Evolutionary conservation across 2,113 vertebrate genomes (phyloP).

Genomic region (Atractosteus spatula): DNA sequence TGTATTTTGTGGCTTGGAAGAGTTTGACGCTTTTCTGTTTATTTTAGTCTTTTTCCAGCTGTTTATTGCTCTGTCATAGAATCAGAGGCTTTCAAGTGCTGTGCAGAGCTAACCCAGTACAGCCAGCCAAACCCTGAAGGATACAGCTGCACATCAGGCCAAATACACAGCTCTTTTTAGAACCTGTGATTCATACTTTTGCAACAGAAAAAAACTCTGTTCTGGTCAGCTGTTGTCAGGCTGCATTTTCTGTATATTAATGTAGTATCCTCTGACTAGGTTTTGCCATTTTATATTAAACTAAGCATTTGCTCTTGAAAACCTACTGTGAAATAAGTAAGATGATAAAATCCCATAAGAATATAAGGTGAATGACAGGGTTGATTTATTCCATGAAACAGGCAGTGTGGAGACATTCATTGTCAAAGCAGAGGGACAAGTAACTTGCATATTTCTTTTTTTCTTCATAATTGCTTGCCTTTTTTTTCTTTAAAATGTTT

Average conservation of each 20-base stretch:
- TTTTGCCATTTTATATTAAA: too few species aligned
- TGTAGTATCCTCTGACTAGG: not conserved
- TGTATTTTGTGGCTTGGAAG: constrained; percentile 8
- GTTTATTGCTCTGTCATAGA: constrained; percentile 7
- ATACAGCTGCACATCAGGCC: not conserved
- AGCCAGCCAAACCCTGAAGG: constrained; percentile 13
- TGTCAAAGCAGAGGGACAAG: too few species aligned
- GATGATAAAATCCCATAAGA: not conserved
- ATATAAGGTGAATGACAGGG: too few species aligned
- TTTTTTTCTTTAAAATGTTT: too few species aligned
- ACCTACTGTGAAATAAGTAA: not conserved
- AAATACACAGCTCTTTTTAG: constrained; percentile 21
- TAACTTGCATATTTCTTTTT: too few species aligned
- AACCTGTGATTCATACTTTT: constrained; percentile 12
- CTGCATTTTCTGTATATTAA: constrained; percentile 6
- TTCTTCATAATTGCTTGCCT: too few species aligned
- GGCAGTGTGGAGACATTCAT: too few species aligned
- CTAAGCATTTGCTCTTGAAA: not conserved
- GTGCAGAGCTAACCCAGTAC: not conserved
- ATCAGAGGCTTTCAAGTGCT: not conserved
- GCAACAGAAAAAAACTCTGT: not conserved
- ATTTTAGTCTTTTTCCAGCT: constrained; percentile 9
- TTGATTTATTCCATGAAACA: too few species aligned
- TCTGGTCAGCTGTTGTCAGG: constrained; percentile 15
- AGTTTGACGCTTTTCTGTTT: not conserved